These are phyloP conservation scores for Morus bassanus DNA, from an alignment of 2,797 vertebrate species.

Conservation along the genomic window DNA sequence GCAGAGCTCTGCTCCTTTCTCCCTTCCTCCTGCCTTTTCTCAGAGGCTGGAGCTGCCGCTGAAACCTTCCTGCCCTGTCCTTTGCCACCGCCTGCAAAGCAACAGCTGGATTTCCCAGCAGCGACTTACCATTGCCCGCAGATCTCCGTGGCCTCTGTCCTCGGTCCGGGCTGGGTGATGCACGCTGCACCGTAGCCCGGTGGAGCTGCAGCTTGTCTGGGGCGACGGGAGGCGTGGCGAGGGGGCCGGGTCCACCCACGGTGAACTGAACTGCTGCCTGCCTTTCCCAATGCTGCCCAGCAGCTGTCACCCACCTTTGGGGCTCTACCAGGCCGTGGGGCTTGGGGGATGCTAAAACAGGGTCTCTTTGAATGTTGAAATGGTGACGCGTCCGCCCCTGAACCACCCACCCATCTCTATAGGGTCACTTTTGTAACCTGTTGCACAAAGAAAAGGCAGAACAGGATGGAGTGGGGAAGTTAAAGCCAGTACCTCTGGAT, in stretches of 20 bases:
- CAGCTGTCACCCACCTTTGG: fast-evolving
- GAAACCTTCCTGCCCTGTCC: neutral
- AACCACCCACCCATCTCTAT: fast-evolving
- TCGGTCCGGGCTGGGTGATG: neutral
- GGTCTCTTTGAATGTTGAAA: fast-evolving
- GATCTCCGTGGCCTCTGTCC: neutral
- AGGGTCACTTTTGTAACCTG: neutral
- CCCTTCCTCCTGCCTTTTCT: neutral
- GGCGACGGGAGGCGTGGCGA: conserved; percentile 17
- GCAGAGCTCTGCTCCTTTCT: neutral
- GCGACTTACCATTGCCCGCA: conserved; percentile 31
- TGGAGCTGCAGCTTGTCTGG: neutral
- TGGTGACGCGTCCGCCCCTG: fast-evolving
- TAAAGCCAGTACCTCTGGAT: fast-evolving
- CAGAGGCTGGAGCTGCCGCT: neutral
- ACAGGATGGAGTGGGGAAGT: neutral
- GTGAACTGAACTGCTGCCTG: neutral
- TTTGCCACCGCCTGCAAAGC: neutral
- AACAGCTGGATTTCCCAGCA: neutral
- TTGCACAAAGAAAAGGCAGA: neutral
- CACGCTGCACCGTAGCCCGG: neutral
- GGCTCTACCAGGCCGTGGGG: fast-evolving
- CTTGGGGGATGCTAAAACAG: fast-evolving
- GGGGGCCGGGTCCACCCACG: neutral
- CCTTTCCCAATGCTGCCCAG: fast-evolving